Conservation (phyloP, 2,797 vertebrate species). For the Melanotaenia boesemani region DNA sequence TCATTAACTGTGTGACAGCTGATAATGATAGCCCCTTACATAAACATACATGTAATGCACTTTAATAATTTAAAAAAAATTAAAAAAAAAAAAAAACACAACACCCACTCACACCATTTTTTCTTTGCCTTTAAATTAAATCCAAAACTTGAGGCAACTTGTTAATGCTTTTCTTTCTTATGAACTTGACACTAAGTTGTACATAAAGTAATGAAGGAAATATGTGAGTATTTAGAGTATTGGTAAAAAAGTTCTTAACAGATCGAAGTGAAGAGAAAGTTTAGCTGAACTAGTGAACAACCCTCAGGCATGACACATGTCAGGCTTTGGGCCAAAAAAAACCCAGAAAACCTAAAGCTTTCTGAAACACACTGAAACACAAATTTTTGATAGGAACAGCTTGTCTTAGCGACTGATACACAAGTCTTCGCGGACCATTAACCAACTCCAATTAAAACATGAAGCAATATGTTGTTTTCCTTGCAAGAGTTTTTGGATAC, state of each 20-base stretch:
- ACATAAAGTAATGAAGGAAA: neutral
- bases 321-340: slow-evolving; percentile 56
- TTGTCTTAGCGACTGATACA: slow-evolving; percentile 81
- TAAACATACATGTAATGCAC: slow-evolving; percentile 5
- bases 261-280: slow-evolving; percentile 44
- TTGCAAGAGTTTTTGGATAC: slow-evolving; percentile 54
- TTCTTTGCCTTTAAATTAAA: slow-evolving; percentile 1
- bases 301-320: slow-evolving; percentile 43
- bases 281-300: slow-evolving; percentile 19
- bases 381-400: slow-evolving; percentile 74
- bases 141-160: neutral
- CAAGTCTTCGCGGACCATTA: slow-evolving; percentile 80
- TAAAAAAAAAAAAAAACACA: neutral
- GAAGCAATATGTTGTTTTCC: slow-evolving; percentile 86
- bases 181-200: neutral
- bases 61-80: slow-evolving; percentile 7
- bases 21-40: slow-evolving; percentile 48
- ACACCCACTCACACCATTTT: too few species aligned
- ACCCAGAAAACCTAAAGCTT: slow-evolving; percentile 47
- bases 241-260: slow-evolving; percentile 25
- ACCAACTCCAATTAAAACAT: slow-evolving; percentile 83
- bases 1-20: slow-evolving; percentile 58
- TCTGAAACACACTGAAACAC: slow-evolving; percentile 28
- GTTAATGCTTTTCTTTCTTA: neutral
- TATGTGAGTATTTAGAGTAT: neutral